phyloP scores from a whole-genome alignment of 1,140 invertebrate genomes.

The Halyomorpha halys region DNA sequence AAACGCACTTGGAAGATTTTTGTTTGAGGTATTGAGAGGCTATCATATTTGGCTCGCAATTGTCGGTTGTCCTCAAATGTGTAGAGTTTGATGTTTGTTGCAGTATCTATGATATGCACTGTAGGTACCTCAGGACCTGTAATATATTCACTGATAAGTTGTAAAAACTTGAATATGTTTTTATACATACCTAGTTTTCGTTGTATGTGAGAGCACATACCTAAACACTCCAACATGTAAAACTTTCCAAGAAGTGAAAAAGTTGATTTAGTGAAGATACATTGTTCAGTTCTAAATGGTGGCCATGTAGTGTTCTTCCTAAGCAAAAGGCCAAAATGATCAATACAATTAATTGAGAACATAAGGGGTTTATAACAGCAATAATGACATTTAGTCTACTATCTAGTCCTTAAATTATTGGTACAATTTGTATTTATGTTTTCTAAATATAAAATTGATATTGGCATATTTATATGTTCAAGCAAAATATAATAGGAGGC shows the following conservation, averaged over 20 bases:
- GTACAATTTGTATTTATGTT: too few species aligned
- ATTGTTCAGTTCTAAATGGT: conserved; percentile 29
- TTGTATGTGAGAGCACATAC: conserved; percentile 28
- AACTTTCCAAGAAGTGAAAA: conserved; percentile 33
- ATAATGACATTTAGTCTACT: too few species aligned
- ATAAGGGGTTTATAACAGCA: too few species aligned
- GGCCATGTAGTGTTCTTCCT: neutral
- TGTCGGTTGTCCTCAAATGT: conserved; percentile 46
- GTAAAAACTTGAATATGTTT: neutral
- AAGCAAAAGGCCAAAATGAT: neutral
- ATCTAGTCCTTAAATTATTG: too few species aligned
- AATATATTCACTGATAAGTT: neutral
- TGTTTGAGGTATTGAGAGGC: conserved; percentile 45
- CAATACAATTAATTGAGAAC: too few species aligned
- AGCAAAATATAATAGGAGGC: too few species aligned
- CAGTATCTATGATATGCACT: conserved; percentile 46
- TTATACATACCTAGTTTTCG: too few species aligned
- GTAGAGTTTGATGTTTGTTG: conserved; percentile 43
- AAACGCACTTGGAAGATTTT: conserved; percentile 44
- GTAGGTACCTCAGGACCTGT: conserved; percentile 53
- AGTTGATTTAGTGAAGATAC: conserved; percentile 32
- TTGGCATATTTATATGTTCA: too few species aligned
- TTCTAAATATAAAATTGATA: too few species aligned
- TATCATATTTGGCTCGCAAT: conserved; percentile 39
- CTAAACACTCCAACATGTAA: conserved; percentile 56